A percentile compares a stretch with the other conserved stretches of the same genome.
Evolutionary conservation across 2,888 invertebrate species (phyloP).

Genomic region (Erpobdella octoculata): DNA sequence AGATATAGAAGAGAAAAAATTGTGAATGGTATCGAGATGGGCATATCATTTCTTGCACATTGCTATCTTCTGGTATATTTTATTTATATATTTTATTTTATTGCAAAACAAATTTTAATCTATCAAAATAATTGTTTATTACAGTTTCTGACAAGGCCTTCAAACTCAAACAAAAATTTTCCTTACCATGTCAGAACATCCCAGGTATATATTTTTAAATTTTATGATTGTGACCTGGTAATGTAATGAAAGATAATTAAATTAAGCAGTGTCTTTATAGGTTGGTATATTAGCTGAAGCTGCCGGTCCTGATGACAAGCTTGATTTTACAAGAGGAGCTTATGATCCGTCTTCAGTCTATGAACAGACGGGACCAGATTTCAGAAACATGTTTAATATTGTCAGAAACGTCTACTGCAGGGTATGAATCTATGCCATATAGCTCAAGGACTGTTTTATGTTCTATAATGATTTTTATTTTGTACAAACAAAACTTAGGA

Average conservation of each 20-base stretch:
- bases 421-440: too few species aligned
- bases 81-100: constrained; percentile 6
- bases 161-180: constrained; percentile 77
- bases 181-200: constrained; percentile 82
- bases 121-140: constrained; percentile 7
- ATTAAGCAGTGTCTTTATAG: constrained; percentile 28
- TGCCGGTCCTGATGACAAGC: background rate
- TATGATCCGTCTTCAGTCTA: background rate
- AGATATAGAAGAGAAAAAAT: constrained; percentile 72
- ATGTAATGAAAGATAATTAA: background rate
- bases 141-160: constrained; percentile 65
- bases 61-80: constrained; percentile 61
- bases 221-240: background rate
- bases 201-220: constrained; percentile 57
- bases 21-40: constrained; percentile 63
- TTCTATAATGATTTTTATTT: background rate
- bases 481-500: too few species aligned
- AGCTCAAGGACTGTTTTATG: background rate
- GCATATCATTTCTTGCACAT: constrained; percentile 64
- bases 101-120: background rate
- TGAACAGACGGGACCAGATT: constrained; percentile 14
- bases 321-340: constrained; percentile 5
- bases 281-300: constrained; percentile 11
- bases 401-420: constrained; percentile 17
- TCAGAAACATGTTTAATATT: constrained; percentile 21